Evolutionary conservation across 2,888 invertebrate genomes (phyloP), one percentile per base, ranked within the genome.

Genomic region (Amiota communis): DNA sequence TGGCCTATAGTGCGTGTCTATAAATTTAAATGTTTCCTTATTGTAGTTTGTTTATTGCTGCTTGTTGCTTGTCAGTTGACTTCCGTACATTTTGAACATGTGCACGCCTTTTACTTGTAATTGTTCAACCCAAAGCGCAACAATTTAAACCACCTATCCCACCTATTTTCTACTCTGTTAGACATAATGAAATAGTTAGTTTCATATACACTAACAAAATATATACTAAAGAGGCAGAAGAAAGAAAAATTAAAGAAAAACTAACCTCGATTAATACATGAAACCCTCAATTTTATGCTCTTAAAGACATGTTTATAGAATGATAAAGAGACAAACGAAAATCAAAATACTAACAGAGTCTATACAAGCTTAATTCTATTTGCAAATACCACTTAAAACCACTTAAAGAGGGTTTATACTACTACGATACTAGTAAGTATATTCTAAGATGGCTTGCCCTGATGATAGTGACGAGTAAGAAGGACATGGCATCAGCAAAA

Each of bases 321-420:
- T 17, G 57, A 57, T 20, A 59, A 23, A 59, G 20, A n/a, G 59
- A 59, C 59, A 12, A 23, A 23, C 20, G 10, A 59, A 57, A 59
- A 59, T 59, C 59, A 59, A 63, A 63, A 63, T 36, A 63, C 63
- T 23, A n/a, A 63, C 63, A 63, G 36, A 46, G 23, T 63, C 46
- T 23, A 36, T 63, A 23, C 6, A 36, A 36, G 63, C 8, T n/a
- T 63, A 63, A 63, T 23, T 46, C 36, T 63, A 63, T 63, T 63
- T 63, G 63, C 23, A 63, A 63, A 63, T 63, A 63, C 63, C 63
- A 63, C 63, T 63, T 63, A 63, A 63, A 46, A 23, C 46, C 36
- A 63, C 63, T 63, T 63, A 63, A 23, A 13, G 46, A 13, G n/a
- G 63, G 63, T 36, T 61, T 36, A 36, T 63, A 63, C 63, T 17